Evolutionary conservation across 2,888 invertebrate species (phyloP).

Genomic region (Stenchaetothrips biformis): DNA sequence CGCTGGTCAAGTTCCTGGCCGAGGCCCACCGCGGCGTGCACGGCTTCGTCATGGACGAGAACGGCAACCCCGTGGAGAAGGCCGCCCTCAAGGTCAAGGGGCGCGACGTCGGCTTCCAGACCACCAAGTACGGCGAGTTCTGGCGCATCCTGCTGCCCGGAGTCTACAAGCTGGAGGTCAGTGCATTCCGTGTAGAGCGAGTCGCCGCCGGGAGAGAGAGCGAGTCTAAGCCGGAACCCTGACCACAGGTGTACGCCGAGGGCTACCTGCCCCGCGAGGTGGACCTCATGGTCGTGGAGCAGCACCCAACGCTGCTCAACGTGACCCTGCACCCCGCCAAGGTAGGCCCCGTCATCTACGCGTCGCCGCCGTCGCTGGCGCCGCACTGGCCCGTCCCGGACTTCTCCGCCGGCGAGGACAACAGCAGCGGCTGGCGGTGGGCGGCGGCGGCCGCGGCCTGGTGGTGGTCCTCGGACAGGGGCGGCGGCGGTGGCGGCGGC

Average conservation of each 20-base stretch:
- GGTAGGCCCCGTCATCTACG: constrained; percentile 52
- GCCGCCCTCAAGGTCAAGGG: constrained; percentile 52
- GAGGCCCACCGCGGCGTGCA: constrained; percentile 57
- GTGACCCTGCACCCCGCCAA: constrained; percentile 73
- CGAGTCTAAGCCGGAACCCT: neutral
- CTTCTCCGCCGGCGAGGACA: constrained; percentile 28
- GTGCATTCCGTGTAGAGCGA: neutral
- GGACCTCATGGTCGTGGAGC: constrained; percentile 80
- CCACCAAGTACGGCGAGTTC: constrained; percentile 57
- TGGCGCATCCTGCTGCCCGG: constrained; percentile 62
- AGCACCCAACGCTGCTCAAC: constrained; percentile 78
- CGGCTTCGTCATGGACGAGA: constrained; percentile 53
- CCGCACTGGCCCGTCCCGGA: constrained; percentile 27
- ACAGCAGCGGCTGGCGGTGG: constrained; percentile 27
- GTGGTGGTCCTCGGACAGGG: constrained; percentile 28
- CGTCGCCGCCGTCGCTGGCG: constrained; percentile 29
- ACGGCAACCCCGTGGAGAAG: constrained; percentile 48
- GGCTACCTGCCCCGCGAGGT: constrained; percentile 78
- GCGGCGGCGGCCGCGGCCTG: constrained; percentile 28
- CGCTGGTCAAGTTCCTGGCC: constrained; percentile 52
- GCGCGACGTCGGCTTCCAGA: constrained; percentile 54
- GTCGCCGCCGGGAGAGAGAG: neutral
- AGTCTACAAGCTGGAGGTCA: constrained; percentile 53
- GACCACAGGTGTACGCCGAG: constrained; percentile 71
- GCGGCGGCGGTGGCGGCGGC: constrained; percentile 30